Evolutionary conservation across 2,113 vertebrate genomes (phyloP), one percentile per base, ranked within the genome.

Genomic region (Lynx canadensis): DNA sequence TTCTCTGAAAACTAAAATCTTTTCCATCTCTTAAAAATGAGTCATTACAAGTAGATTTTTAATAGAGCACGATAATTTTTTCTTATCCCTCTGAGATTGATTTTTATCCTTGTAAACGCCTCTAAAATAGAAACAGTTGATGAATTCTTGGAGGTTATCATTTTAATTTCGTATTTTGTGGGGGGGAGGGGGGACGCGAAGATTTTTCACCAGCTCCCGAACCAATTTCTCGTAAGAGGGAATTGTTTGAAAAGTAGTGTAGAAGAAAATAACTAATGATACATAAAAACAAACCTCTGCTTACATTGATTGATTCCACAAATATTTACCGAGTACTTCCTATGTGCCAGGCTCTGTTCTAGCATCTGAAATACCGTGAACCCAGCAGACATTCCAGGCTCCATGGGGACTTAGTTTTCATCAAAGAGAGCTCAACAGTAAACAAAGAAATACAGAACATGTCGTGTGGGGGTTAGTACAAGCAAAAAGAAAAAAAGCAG

Each of bases 1-100:
- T 60, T 90, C 89, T 96, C 76, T 78, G 38, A 81, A 96, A 97
- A 96, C 63, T 92, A 41, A 97, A 84, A 82, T 80, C 69, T 73
- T 45, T 80, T 65, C 31, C 48, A 74, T 57, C 73, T 74, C 84
- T 0, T 14, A 82, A 97, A 97, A 94, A 94, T 27, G 11, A 85
- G 68, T 80, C 38, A 82, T 86, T 80, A 36, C 78, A 80, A 94
- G 15, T 23, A 86, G 55, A 27, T 89, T 95, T 76, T 80, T 63
- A 81, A 79, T 13, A 57, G 33, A 80, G 41, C 14, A 2, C 41
- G 87, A 27, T 48, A 16, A 15, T 95, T 94, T 90, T 68, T 89
- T 65, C 87, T 90, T 95, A 25, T n/a, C 5, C 36, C 16, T 65
- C 55, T 87, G 88, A 96, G 45, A 74, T 4, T 71, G 76, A 71